Evolutionary conservation across 1,140 invertebrate genomes (phyloP).

Genomic region (Hycleus phaleratus): DNA sequence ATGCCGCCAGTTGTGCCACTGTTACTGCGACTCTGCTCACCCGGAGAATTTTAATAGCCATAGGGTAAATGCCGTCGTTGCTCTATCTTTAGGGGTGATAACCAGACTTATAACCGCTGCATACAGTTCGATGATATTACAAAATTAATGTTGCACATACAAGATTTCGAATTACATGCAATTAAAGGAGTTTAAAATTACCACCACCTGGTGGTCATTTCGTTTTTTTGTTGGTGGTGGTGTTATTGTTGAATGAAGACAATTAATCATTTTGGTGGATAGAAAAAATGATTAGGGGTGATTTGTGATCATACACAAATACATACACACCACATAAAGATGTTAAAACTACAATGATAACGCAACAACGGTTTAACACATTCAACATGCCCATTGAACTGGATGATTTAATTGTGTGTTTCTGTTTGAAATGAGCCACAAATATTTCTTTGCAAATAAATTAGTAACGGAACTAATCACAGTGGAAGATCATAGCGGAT

Average conservation of each 20-base stretch:
- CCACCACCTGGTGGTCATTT: no score
- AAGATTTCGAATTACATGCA: no score
- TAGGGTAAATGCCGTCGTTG: constrained; percentile 10
- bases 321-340: constrained; percentile 10
- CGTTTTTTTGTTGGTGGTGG: no score
- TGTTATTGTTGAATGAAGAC: no score
- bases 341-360: constrained; percentile 19
- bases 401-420: constrained; percentile 17
- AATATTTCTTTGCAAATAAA: constrained; percentile 18
- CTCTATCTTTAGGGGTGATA: constrained; percentile 3
- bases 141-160: no score
- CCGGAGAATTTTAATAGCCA: constrained; percentile 29
- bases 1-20: constrained; percentile 29
- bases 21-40: constrained; percentile 27
- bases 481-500: no score
- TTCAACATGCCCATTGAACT: constrained; percentile 18
- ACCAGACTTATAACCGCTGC: constrained; percentile 9
- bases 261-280: no score
- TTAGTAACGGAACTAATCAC: background rate
- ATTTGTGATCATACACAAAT: no score
- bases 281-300: no score
- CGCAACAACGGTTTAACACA: constrained; percentile 14
- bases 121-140: no score
- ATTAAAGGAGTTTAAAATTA: no score
- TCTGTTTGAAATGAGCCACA: constrained; percentile 20